Evolutionary conservation across 2,797 vertebrate genomes (phyloP), one percentile per base, ranked within the genome.

Genomic region (Euphonia xanthogaster): DNA sequence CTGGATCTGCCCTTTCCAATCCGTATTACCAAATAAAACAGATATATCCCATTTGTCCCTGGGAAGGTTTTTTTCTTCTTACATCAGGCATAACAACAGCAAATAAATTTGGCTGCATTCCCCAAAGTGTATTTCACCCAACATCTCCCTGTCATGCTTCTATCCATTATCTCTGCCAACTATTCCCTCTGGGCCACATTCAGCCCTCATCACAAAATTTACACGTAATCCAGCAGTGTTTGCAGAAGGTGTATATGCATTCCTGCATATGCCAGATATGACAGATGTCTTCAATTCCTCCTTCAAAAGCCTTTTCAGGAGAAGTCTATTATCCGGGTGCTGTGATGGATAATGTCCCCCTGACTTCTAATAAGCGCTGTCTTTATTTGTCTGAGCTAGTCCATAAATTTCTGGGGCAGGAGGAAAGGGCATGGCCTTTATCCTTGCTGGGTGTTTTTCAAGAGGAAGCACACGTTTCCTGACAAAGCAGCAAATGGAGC

Each of bases 401-500:
- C 63, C 71, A 42, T 71, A 40, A 23, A 84, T 70, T 73, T 60
- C 58, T 63, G 77, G 68, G 63, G 71, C 48, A 58, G 87, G 47
- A 86, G 76, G 55, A 91, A 84, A 89, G 80, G 70, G 55, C 83
- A 92, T 2, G 40, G 3, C 80, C 70, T n/a, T 60, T 51, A 18
- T 44, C 30, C 22, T 14, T 47, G 67, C 2, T 1, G 7, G 7
- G 2, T 57, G 40, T 39, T 42, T 92, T 86, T 33, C 57, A 9
- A 39, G 80, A 77, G 94, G 88, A 93, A 96, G 30, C 67, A n/a
- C 10, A 79, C 18, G 31, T 71, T 96, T 96, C 96, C 95, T 96
- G 90, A 33, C 70, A 17, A 18, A 90, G 18, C 2, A 75, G 48
- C 53, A 9, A 45, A 13, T 0, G 44, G 65, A 76, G 79, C 60